Base-by-base conservation (phyloP, 2,888 invertebrate genomes). In the Mylabris sibirica region DNA sequence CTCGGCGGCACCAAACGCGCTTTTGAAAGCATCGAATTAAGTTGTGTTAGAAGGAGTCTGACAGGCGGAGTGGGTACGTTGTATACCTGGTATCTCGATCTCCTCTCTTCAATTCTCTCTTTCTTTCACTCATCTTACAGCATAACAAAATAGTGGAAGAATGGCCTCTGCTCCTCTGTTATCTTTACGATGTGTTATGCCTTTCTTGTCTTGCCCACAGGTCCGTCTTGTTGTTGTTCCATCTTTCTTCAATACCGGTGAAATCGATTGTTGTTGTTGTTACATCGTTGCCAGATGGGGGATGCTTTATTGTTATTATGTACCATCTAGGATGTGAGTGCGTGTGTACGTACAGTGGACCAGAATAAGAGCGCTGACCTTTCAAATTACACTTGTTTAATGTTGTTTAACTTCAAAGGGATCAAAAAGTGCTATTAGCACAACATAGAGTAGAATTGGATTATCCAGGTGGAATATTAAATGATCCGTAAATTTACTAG, bases 1-100 rank as follows among this genome's bases (percentile, higher is more conserved):
- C 78, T 70, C 71, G 53, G 70, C 78, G 75, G 68, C 68, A 71
- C 73, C 74, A 75, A 74, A 76, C 80, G 77, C 80, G 79, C 75
- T 75, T 79, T 79, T 82, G 81, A 78, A 76, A 68, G 75, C 69
- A 67, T 66, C 72, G 77, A 81, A 84, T 84, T 84, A 83, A 84
- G 84, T 84, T 84, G 84, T 84, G 84, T 81, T 79, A 78, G 78
- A 78, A 77, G 76, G 80, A 79, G 78, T 79, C 80, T 83, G 83
- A 76, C 76, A 76, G 74, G 70, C 72, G 76, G 78, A 74, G 79
- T 49, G 49, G 49, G 49, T 49, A 49, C 20, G 49, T n/a, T 38
- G 38, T 44, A 44, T 49, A 49, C 49, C 49, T 49, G 49, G 49
- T 20, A 20, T 49, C 20, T 49, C 49, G 9, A 20, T 20, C 20